Evolutionary conservation across 1,140 invertebrate species (phyloP), one percentile per base, ranked within the genome.

Genomic region (Maniola jurtina): DNA sequence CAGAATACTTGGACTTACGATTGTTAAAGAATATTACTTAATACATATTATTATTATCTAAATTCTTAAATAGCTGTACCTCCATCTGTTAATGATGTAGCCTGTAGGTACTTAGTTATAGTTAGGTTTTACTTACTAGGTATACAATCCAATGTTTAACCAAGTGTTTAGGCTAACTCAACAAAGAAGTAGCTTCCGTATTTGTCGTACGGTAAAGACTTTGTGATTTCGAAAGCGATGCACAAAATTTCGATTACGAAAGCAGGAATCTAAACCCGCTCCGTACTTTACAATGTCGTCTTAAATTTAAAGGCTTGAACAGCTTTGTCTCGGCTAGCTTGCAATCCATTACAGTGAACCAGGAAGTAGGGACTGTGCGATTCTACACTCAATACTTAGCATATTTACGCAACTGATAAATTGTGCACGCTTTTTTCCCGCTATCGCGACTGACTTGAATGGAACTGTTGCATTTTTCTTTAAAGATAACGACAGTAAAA

Each of bases 321-420:
- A 73, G 75, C 78, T 84, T 84, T 85, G 82, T 84, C 83, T 86
- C 81, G 72, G 79, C 83, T 84, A 87, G 83, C 83, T 81, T 79
- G 80, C 85, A 89, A 88, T 89, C 81, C 82, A 86, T 89, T 80
- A 82, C 77, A 81, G 73, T 65, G 74, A 72, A 66, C 66, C 76
- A 78, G 80, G 79, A 86, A 86, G 75, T 68, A 70, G 76, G 74
- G 76, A 77, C 73, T 25, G 25, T 25, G 52, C 52, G 52, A 55
- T 55, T 55, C 52, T 77, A 83, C 77, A 77, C 66, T 71, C 76
- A 73, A 77, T 77, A 82, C 81, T 86, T 86, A 85, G 81, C 80
- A 86, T 86, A 86, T 83, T 88, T 80, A 82, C 80, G 73, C 75
- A 77, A 77, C 77, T 80, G 83, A 87, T 84, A 84, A 85, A 89